Base-by-base conservation (phyloP, 2,113 vertebrate species). In the Mesitornis unicolor region DNA sequence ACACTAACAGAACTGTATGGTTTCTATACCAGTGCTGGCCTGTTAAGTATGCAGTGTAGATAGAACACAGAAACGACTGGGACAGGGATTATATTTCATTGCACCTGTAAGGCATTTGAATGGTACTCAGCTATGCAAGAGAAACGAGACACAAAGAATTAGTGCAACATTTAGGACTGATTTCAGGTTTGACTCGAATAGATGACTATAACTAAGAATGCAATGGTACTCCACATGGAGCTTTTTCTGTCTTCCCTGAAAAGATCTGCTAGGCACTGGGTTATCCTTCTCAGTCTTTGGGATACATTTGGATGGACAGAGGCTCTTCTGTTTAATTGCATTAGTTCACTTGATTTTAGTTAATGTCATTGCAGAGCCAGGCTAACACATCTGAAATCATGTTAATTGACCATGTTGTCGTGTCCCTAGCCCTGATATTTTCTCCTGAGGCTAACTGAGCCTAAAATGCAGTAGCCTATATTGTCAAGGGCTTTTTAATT, bases 361-460 rank as follows among this genome's bases (percentile, higher is more conserved):
- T 89, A 89, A 69, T 29, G 40, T 45, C 35, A 45, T 45, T 38
- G 61, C n/a, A 73, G 54, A 85, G 22, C 36, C 6, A 5, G 56
- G 28, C 25, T 84, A 61, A 92, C 40, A 53, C 59, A 42, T 82
- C 65, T 89, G 84, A 92, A 94, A 48, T 79, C 78, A 68, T 69
- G 81, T 83, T 94, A 95, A 96, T 82, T 94, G 93, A 85, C 84
- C 59, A 67, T 45, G 29, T 91, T 85, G 63, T 90, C 51, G 22
- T 87, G 51, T 48, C 57, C 33, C 33, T 64, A 57, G 8, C 43
- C 51, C 40, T 83, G 45, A 71, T 29, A 38, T 82, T 89, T 95
- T 87, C 61, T 93, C 84, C 31, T n/a, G 87, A 95, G 89, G 87
- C 48, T 91, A 64, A 80, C 82, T 33, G 43, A 82, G 43, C 16